Evolutionary conservation across 2,797 vertebrate genomes (phyloP).

Genomic region (Gymnopithys bicolor): DNA sequence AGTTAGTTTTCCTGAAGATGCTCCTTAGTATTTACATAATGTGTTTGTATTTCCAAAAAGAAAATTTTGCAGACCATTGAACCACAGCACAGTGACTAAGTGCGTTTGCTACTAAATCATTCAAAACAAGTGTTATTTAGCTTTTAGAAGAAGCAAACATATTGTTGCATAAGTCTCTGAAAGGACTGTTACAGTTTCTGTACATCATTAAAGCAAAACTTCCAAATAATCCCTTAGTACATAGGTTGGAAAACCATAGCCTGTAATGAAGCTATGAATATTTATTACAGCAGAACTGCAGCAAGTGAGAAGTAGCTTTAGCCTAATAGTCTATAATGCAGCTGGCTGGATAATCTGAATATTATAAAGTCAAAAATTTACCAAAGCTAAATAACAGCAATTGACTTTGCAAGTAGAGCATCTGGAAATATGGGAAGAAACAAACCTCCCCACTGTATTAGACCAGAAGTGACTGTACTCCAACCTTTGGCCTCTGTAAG

Average conservation of each 20-base stretch:
- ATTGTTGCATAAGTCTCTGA: constrained; percentile 41
- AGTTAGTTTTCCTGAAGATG: constrained; percentile 54
- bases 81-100: constrained; percentile 40
- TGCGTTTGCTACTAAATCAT: constrained; percentile 66
- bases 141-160: constrained; percentile 53
- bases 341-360: constrained; percentile 34
- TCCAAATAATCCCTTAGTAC: constrained; percentile 29
- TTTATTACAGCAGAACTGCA: constrained; percentile 36
- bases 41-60: constrained; percentile 62
- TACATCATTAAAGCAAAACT: constrained; percentile 53
- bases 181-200: constrained; percentile 39
- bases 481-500: neutral
- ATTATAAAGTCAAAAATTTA: constrained; percentile 9
- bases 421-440: neutral
- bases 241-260: neutral
- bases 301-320: constrained; percentile 24
- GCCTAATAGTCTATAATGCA: constrained; percentile 24
- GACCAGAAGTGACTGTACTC: neutral
- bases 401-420: neutral
- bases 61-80: constrained; percentile 70
- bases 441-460: accelerated
- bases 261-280: constrained; percentile 58
- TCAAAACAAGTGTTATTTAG: constrained; percentile 68
- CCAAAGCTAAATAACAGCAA: neutral
- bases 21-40: constrained; percentile 62